Conservation (phyloP, 2,888 invertebrate genomes). For the Eilema caniola region DNA sequence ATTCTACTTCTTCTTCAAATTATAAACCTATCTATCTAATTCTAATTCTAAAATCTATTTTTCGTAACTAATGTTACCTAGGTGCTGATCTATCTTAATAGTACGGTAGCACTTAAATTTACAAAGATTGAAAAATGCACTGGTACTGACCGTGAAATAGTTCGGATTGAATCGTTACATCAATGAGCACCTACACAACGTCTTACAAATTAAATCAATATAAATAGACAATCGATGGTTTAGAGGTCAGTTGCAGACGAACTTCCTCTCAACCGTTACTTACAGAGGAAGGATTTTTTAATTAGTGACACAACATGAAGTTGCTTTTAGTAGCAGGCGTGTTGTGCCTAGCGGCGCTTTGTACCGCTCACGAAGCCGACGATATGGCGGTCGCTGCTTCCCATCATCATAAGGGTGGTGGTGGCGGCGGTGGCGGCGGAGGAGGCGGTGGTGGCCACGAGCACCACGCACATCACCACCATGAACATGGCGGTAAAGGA, state of each 20-base stretch:
- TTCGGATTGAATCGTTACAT: constrained; percentile 22
- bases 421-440: constrained; percentile 89
- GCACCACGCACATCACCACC: constrained; percentile 89
- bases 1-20: too few relatives aligned
- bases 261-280: constrained; percentile 28
- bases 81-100: neutral
- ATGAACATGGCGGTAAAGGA: constrained; percentile 91
- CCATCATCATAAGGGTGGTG: constrained; percentile 87
- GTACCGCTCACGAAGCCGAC: constrained; percentile 52
- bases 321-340: constrained; percentile 68
- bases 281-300: constrained; percentile 19
- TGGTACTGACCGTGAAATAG: constrained; percentile 24
- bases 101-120: constrained; percentile 2
- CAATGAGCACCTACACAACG: constrained; percentile 23
- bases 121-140: constrained; percentile 16
- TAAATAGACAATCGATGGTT: constrained; percentile 67
- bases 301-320: constrained; percentile 63
- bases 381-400: constrained; percentile 85
- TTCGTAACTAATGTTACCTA: neutral
- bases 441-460: constrained; percentile 90
- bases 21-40: too few relatives aligned
- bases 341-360: constrained; percentile 70
- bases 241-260: constrained; percentile 36
- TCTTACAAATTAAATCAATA: constrained; percentile 61
- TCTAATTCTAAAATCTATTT: too few relatives aligned